Evolutionary conservation across 1,140 invertebrate genomes (phyloP), one percentile per base, ranked within the genome.

Genomic region (Dufourea novaeangliae): DNA sequence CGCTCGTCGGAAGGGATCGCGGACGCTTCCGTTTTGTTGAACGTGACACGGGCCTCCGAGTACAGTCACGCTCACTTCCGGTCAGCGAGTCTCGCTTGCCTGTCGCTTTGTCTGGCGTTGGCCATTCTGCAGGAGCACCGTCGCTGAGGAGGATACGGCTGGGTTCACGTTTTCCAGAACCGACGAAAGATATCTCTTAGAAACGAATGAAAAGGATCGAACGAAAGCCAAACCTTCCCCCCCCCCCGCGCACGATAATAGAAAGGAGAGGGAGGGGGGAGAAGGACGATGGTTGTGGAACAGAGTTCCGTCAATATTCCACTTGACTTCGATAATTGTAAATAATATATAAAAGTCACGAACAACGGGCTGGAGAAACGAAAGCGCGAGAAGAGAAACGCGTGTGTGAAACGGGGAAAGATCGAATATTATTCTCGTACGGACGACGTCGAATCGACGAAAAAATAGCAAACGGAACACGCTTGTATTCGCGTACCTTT

Each of bases 1-100:
- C 92, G 93, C 46, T 94, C 94, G 70, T 82, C 91, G 62, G 91
- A 93, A 83, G 94, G 94, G 52, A 90, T 94, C 74, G 92, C 93
- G 74, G 94, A 94, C 79, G 94, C 93, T 76, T 90, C 90, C 63
- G 92, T 94, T 80, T 89, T 90, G 74, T 88, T 94, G 61, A 94
- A 94, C 87, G 93, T 94, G 78, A 94, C 94, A 37, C 90, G 89
- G 52, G 93, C 93, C 78, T 91, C 90, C 69, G 88, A 89, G 74
- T 92, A 88, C 88, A 92, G 90, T 80, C 82, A 87, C 86, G 89
- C 84, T 82, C 83, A 89, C 78, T 79, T 89, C 82, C 88, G 79
- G 41, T 84, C 87, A 62, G 78, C 87, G 61, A 90, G 82, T 75
- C 82, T 89, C 66, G 56, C 84, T 61, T 87, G 86, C 78, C 77